Base-by-base conservation (phyloP, 23 tunicate genomes). In the Ascidia mentula region DNA sequence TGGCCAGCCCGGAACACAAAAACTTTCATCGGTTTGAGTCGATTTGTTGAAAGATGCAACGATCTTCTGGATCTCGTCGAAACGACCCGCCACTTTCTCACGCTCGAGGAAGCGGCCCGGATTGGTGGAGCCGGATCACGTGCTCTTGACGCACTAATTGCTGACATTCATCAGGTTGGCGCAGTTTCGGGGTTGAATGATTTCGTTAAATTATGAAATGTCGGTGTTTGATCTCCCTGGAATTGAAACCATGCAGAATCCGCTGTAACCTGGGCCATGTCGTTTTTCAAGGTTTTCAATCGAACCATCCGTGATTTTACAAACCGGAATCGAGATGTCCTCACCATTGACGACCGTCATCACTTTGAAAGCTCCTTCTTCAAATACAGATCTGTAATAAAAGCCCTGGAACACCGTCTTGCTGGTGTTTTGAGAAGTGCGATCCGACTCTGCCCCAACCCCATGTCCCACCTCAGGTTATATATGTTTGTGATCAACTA, bases 91-190 rank as follows among this genome's bases (percentile, higher is more conserved):
- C 98, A 93, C 77, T 93, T 93, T 69, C 78, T 73, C 40, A 92
- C 91, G 18, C 82, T 87, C 24, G 83, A 87, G 77, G 97, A 92
- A 59, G 97, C 97, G 32, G 87, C 97, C 5, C 81, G 77, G 46
- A 83, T 92, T 12, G 97, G 97, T 32, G 97, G 97, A 60, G 97
- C 97, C 32, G 97, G 97, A 53, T 74, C 91, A 20, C 82, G 92
- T 15, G 92, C 92, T 13, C 82, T 92, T 59, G 92, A 92, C 72
- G 91, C 92, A 24, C 82, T 87, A 22, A 90, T 92, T 8, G 40
- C 87, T 53, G 97, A 92, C 59, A 92, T 92, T 61, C 97, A 92
- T 46, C 88, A 92, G 80, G 97, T 92, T 7, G 31, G 38, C 15
- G 15, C 18, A 32, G 38, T 31, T 72, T 31, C n/a, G n/a, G n/a